phyloP scores from a whole-genome alignment of 2,797 vertebrate species.

The Crypturellus tataupa region DNA sequence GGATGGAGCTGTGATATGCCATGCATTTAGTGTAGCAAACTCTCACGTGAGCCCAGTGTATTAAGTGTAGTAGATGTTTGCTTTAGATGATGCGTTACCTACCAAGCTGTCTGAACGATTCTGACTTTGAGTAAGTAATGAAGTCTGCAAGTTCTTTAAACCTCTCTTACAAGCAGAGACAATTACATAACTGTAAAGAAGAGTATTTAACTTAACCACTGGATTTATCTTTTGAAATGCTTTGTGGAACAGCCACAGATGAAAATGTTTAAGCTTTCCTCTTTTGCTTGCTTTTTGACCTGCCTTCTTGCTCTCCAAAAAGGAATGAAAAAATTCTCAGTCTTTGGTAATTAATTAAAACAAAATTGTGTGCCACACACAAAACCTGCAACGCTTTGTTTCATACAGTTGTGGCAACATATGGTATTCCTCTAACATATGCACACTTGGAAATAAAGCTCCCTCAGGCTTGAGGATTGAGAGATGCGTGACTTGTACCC shows the following conservation, averaged over 20 bases:
- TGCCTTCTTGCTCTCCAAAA: not conserved
- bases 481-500: not conserved
- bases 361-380: not conserved
- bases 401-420: not conserved
- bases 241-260: not conserved
- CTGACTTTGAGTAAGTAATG: not conserved
- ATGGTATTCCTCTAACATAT: not conserved
- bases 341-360: not conserved
- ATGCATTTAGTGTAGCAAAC: not conserved
- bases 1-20: constrained; percentile 9
- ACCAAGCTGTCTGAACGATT: not conserved
- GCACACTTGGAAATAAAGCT: not conserved
- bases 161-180: not conserved
- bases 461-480: not conserved
- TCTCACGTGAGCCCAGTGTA: not conserved
- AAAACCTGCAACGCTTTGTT: not conserved
- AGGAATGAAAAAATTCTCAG: not conserved
- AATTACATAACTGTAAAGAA: not conserved
- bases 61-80: not conserved
- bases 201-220: not conserved
- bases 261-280: not conserved
- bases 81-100: not conserved
- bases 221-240: not conserved
- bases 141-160: not conserved
- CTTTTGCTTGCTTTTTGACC: not conserved